Conservation (phyloP, 1,140 invertebrate genomes). For the Drosophila arawakana region DNA sequence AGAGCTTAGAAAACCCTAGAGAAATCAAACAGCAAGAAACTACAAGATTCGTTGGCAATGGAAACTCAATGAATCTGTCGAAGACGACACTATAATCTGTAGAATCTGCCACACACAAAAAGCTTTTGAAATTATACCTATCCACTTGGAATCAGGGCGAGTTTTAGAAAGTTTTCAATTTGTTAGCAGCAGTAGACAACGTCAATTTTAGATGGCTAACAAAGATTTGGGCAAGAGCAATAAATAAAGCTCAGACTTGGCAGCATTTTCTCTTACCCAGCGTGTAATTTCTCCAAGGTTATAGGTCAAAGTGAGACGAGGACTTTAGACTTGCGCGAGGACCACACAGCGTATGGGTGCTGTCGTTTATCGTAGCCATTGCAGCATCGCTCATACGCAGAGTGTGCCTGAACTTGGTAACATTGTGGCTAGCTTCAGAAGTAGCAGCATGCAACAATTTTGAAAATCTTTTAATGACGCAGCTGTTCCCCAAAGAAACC, state of each 20-base stretch:
- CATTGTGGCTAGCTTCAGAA: slow-evolving; percentile 54
- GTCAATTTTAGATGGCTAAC: slow-evolving; percentile 11
- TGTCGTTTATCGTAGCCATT: slow-evolving; percentile 9
- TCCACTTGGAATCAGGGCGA: slow-evolving; percentile 11
- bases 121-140: slow-evolving; percentile 4
- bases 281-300: slow-evolving; percentile 45
- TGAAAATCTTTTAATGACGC: slow-evolving; percentile 71
- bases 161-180: slow-evolving; percentile 19
- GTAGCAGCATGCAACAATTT: slow-evolving; percentile 65
- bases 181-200: background rate
- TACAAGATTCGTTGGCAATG: background rate
- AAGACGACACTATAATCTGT: too few species aligned
- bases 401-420: slow-evolving; percentile 44
- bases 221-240: slow-evolving; percentile 53
- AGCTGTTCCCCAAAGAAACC: slow-evolving; percentile 64
- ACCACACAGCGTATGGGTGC: slow-evolving; percentile 52
- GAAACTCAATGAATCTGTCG: background rate
- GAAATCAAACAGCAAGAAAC: background rate
- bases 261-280: slow-evolving; percentile 22
- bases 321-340: slow-evolving; percentile 32
- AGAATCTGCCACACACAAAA: too few species aligned
- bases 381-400: slow-evolving; percentile 49
- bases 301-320: slow-evolving; percentile 47
- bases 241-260: slow-evolving; percentile 43
- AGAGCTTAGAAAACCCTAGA: background rate